Evolutionary conservation across 2,797 vertebrate species (phyloP).

Genomic region (Etheostoma perlongum): DNA sequence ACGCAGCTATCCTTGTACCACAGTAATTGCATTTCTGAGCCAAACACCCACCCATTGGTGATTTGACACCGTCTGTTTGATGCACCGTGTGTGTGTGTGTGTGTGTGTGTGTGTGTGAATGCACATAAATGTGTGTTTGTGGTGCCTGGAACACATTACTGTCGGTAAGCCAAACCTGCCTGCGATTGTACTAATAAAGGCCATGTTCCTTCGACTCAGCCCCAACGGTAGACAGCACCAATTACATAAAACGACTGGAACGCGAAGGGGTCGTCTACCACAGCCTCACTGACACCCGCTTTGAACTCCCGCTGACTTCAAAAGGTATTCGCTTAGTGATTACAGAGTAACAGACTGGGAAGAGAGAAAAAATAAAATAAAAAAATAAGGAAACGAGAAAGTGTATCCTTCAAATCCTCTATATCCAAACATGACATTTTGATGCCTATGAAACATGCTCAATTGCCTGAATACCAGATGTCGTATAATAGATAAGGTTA

Average conservation of each 20-base stretch:
- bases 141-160: slow-evolving; percentile 87
- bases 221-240: slow-evolving; percentile 90
- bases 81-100: slow-evolving; percentile 38
- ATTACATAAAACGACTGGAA: slow-evolving; percentile 91
- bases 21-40: slow-evolving; percentile 72
- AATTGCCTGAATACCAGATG: slow-evolving; percentile 48
- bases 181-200: slow-evolving; percentile 92
- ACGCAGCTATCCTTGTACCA: slow-evolving; percentile 37
- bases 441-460: slow-evolving; percentile 49
- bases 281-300: slow-evolving; percentile 76
- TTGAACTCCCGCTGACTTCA: slow-evolving; percentile 89
- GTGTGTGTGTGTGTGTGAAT: slow-evolving; percentile 10
- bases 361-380: background rate
- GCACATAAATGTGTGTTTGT: slow-evolving; percentile 46
- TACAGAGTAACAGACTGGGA: slow-evolving; percentile 82
- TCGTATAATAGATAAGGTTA: background rate
- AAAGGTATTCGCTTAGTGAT: slow-evolving; percentile 87
- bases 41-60: slow-evolving; percentile 70
- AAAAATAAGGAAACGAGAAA: slow-evolving; percentile 31
- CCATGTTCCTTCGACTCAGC: slow-evolving; percentile 88
- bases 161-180: slow-evolving; percentile 86
- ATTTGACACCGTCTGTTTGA: slow-evolving; percentile 76
- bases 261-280: slow-evolving; percentile 80
- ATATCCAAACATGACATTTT: slow-evolving; percentile 82
- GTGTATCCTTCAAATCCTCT: slow-evolving; percentile 85